Percentiles rank a stretch among this genome's conserved stretches.
Evolutionary conservation across 30 jellyfish, hydroid and myxozoan species (phyloP).

Genomic region (Rhopilema esculentum): DNA sequence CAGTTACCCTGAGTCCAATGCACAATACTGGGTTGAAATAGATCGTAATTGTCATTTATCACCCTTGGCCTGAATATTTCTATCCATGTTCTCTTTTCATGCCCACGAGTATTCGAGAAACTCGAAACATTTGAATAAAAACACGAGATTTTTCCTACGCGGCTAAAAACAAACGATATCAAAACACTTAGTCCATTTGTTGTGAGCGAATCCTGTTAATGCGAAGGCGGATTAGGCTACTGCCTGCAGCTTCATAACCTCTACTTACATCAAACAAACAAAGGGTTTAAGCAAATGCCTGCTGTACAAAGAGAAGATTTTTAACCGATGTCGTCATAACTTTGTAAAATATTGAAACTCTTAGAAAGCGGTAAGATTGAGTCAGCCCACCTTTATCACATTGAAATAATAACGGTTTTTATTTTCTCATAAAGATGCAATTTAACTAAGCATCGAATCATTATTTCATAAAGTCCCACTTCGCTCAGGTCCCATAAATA

Average conservation of each 20-base stretch:
- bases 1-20: too few relatives aligned
- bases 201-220: background rate
- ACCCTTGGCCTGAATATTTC: too few relatives aligned
- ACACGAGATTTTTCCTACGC: background rate
- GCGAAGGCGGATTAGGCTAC: background rate
- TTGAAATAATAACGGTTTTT: background rate
- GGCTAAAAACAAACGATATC: background rate
- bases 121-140: too few relatives aligned
- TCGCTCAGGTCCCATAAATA: too few relatives aligned
- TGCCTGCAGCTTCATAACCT: background rate
- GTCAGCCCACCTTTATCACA: background rate
- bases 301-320: background rate
- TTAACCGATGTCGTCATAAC: background rate
- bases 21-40: too few relatives aligned
- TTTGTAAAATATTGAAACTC: background rate
- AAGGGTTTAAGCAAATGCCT: background rate
- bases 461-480: too few relatives aligned
- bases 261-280: background rate
- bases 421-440: too few relatives aligned
- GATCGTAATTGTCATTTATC: too few relatives aligned
- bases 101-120: too few relatives aligned
- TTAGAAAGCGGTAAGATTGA: background rate
- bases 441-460: too few relatives aligned
- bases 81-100: too few relatives aligned
- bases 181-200: background rate